Evolutionary conservation across 1,140 invertebrate species (phyloP).

Genomic region (Aphis gossypii): DNA sequence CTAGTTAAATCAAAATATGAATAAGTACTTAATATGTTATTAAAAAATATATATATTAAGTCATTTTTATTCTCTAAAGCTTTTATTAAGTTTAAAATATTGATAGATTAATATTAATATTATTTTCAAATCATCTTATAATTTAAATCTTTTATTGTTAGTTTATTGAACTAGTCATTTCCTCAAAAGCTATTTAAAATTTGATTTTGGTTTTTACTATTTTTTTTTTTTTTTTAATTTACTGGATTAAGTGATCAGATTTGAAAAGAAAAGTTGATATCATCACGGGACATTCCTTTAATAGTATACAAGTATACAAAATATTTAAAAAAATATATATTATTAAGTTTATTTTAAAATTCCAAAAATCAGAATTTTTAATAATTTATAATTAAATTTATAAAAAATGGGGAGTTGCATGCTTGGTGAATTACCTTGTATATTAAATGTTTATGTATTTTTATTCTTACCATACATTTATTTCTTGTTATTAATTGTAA

Average conservation of each 20-base stretch:
- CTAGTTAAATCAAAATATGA: background rate
- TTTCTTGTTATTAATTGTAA: slow-evolving; percentile 2
- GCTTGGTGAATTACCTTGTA: background rate
- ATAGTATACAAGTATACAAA: background rate
- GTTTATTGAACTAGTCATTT: too few species aligned
- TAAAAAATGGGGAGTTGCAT: background rate
- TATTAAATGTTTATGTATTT: background rate
- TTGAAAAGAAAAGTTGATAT: background rate
- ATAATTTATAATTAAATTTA: background rate
- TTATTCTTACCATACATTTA: background rate
- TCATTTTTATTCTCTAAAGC: too few species aligned
- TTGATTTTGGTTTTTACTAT: too few species aligned
- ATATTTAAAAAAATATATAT: too few species aligned
- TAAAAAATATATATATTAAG: background rate
- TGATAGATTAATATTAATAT: too few species aligned
- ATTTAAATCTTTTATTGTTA: too few species aligned
- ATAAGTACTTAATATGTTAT: background rate
- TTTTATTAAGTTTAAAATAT: too few species aligned
- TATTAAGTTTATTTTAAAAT: background rate
- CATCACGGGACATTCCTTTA: background rate
- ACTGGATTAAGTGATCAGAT: background rate
- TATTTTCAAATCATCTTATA: too few species aligned
- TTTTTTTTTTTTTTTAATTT: background rate
- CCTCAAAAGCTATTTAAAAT: background rate
- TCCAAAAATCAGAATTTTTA: too few species aligned